phyloP scores from a whole-genome alignment of 30 jellyfish, hydroid and myxozoan genomes.

The Catostylus mosaicus region DNA sequence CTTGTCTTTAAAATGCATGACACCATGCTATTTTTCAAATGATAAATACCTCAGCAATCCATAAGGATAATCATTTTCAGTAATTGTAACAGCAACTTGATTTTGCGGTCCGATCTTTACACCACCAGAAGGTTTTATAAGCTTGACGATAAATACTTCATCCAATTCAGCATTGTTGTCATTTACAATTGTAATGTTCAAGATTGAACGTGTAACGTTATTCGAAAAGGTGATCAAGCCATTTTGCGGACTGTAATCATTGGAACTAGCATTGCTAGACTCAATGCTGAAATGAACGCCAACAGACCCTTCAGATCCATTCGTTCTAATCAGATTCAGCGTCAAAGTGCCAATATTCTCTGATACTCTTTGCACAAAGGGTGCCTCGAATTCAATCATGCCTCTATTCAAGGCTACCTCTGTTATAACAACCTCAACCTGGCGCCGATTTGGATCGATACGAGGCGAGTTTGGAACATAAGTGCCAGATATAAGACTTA shows the following conservation, averaged over 20 bases:
- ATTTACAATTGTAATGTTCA: conserved; percentile 55
- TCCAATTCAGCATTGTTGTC: conserved; percentile 83
- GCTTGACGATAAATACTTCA: conserved; percentile 63
- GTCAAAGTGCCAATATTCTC: conserved; percentile 72
- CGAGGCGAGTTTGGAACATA: conserved; percentile 61
- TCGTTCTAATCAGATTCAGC: conserved; percentile 47
- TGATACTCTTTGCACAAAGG: conserved; percentile 28
- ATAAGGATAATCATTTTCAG: conserved; percentile 86
- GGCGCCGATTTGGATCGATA: conserved; percentile 22
- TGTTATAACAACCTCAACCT: conserved; percentile 87
- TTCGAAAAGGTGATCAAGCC: conserved; percentile 75
- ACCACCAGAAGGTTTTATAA: conserved; percentile 95
- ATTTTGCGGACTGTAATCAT: conserved; percentile 67
- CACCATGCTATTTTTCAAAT: background rate
- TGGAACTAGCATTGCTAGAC: conserved; percentile 40
- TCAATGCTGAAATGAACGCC: conserved; percentile 72
- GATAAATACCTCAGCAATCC: conserved; percentile 81
- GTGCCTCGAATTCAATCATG: conserved; percentile 46
- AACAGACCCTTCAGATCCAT: conserved; percentile 87
- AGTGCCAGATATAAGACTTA: conserved; percentile 61
- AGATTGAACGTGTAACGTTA: conserved; percentile 23
- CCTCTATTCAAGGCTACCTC: conserved; percentile 82
- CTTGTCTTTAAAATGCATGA: background rate
- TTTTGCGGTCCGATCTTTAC: conserved; percentile 69
- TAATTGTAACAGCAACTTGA: conserved; percentile 27